Conservation (phyloP, 2,888 invertebrate genomes). For the Drosophila melanosoma region DNA sequence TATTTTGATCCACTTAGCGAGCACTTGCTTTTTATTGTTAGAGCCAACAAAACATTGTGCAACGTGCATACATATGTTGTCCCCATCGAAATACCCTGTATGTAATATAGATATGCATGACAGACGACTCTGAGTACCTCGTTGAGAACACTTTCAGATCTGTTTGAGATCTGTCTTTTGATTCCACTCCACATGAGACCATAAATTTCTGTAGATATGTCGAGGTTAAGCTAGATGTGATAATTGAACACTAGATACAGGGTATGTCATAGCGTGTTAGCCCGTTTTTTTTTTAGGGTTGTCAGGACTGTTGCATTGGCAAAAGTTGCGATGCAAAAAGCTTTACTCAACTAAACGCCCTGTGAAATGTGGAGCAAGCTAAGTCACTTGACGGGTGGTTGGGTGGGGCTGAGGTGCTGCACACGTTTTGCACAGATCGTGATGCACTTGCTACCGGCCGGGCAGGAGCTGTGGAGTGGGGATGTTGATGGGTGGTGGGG, state of each 20-base stretch:
- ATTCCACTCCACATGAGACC: not conserved
- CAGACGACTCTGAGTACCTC: not conserved
- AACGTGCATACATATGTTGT: constrained; percentile 32
- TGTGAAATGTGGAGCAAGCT: constrained; percentile 31
- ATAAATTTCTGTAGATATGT: not conserved
- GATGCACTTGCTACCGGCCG: constrained; percentile 16
- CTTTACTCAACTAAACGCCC: constrained; percentile 40
- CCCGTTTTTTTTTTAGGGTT: not conserved
- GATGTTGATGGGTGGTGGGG: not conserved
- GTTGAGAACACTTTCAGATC: not conserved
- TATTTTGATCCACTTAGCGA: constrained; percentile 62
- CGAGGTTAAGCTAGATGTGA: not conserved
- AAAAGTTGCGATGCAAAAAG: constrained; percentile 32
- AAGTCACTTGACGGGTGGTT: constrained; percentile 25
- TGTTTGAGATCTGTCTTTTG: not conserved
- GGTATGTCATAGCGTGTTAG: constrained; percentile 6
- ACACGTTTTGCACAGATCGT: constrained; percentile 12
- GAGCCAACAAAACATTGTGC: constrained; percentile 22
- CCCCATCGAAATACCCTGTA: constrained; percentile 25
- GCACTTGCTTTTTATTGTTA: constrained; percentile 54
- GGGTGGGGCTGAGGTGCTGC: not conserved
- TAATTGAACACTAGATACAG: not conserved
- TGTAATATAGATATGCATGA: not conserved
- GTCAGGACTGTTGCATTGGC: constrained; percentile 25
- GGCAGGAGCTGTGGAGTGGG: not conserved